Conservation (phyloP, 2,888 invertebrate species). For the Alloscopus bannaensis region DNA sequence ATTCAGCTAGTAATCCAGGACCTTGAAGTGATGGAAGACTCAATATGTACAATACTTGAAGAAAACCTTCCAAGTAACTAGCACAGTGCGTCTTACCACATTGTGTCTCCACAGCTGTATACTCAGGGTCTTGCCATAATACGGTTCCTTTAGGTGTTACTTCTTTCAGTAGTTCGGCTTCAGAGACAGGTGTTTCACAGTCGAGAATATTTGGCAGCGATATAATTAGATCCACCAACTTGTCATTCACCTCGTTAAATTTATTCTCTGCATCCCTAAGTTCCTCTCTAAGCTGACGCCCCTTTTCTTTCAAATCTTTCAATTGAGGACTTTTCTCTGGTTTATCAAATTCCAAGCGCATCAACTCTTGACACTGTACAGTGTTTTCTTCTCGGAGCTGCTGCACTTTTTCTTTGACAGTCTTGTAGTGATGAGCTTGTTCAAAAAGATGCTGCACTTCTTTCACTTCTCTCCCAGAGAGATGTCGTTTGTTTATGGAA, state of each 20-base stretch:
- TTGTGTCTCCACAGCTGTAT: slow-evolving; percentile 57
- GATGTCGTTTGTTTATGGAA: slow-evolving; percentile 80
- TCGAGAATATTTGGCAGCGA: slow-evolving; percentile 85
- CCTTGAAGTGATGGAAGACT: slow-evolving; percentile 50
- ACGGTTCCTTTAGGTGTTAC: slow-evolving; percentile 69
- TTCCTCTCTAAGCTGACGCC: slow-evolving; percentile 79
- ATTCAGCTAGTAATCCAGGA: slow-evolving; percentile 67
- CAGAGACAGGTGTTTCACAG: slow-evolving; percentile 78
- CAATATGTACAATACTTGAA: too few relatives aligned
- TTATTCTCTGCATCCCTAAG: slow-evolving; percentile 81
- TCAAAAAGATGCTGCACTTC: slow-evolving; percentile 63
- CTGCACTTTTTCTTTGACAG: slow-evolving; percentile 75
- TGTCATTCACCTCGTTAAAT: slow-evolving; percentile 85
- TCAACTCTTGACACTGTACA: slow-evolving; percentile 34
- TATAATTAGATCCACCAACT: slow-evolving; percentile 81
- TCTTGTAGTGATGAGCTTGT: slow-evolving; percentile 76
- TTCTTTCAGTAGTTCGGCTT: slow-evolving; percentile 74
- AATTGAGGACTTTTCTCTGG: slow-evolving; percentile 74
- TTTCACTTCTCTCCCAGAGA: slow-evolving; percentile 80
- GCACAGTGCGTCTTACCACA: slow-evolving; percentile 31
- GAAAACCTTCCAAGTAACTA: too few relatives aligned
- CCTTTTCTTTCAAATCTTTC: slow-evolving; percentile 79
- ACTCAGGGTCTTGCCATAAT: slow-evolving; percentile 62
- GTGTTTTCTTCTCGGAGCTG: slow-evolving; percentile 72
- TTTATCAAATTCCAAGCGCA: slow-evolving; percentile 27